Percentiles rank a stretch among this genome's conserved stretches.
Evolutionary conservation across 2,113 vertebrate genomes (phyloP).

Genomic region (Eira barbara): DNA sequence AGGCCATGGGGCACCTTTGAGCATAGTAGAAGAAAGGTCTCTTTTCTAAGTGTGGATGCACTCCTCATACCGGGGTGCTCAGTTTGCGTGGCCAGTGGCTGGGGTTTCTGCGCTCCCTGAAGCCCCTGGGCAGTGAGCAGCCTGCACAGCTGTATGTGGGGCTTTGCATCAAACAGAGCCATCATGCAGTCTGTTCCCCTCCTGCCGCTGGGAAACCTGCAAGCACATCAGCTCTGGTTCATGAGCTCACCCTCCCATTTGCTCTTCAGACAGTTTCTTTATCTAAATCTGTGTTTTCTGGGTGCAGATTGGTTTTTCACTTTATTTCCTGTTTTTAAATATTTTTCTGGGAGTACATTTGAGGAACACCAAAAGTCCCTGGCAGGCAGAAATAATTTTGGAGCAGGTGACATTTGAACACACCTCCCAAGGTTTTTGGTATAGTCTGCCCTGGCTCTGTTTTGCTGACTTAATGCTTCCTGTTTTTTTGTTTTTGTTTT

Average conservation of each 20-base stretch:
- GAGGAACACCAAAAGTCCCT: not conserved
- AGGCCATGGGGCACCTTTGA: not conserved
- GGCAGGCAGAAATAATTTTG: not conserved
- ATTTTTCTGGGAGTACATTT: not conserved
- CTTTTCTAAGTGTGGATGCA: not conserved
- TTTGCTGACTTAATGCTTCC: not conserved
- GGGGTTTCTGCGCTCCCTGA: not conserved
- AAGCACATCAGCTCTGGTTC: not conserved
- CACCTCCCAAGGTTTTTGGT: not conserved
- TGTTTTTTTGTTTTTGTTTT: not conserved
- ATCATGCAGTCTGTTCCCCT: not conserved
- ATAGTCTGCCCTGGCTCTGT: not conserved
- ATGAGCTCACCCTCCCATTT: not conserved
- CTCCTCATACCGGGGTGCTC: rapidly evolving
- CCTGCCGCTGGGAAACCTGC: not conserved
- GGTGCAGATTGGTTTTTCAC: not conserved
- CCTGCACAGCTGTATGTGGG: not conserved
- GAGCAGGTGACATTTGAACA: not conserved
- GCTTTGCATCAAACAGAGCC: not conserved
- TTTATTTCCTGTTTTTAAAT: not conserved
- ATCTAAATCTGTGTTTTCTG: not conserved
- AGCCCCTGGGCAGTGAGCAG: not conserved
- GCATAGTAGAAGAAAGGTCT: not conserved
- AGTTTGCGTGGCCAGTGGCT: not conserved
- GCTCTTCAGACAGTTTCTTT: not conserved